Percentiles rank a stretch among this genome's conserved stretches.
These are phyloP conservation scores for Lamellibrachia luymesi DNA, from an alignment of 1,140 invertebrate genomes.

Conservation along the genomic window DNA sequence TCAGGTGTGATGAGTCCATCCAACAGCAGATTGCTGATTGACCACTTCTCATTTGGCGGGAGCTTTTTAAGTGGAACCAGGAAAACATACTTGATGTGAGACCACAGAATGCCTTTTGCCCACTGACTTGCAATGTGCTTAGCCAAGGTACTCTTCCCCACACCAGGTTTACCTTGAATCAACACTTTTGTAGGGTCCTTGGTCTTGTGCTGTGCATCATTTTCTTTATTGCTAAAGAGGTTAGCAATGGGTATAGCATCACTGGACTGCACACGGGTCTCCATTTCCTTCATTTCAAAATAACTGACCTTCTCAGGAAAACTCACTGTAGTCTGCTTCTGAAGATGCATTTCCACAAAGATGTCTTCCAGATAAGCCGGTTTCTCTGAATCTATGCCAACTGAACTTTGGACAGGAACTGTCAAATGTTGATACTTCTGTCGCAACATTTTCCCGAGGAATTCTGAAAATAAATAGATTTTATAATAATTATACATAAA, in stretches of 20 bases:
- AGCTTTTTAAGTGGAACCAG: background rate
- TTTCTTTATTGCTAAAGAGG: background rate
- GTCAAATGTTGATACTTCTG: background rate
- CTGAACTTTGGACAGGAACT: background rate
- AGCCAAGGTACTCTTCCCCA: background rate
- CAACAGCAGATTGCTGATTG: background rate
- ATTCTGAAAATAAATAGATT: background rate
- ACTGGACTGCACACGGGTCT: background rate
- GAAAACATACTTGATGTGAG: background rate
- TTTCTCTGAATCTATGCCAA: too few species aligned
- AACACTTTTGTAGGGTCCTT: background rate
- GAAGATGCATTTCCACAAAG: background rate
- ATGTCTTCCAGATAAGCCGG: background rate
- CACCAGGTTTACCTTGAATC: background rate
- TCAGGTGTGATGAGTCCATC: background rate
- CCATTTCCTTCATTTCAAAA: background rate
- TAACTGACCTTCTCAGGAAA: background rate
- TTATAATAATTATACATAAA: too few species aligned
- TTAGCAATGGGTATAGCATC: background rate
- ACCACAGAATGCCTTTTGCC: background rate
- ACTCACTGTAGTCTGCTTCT: background rate
- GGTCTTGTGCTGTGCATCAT: background rate
- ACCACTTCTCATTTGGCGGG: background rate
- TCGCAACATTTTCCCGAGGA: background rate
- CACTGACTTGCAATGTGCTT: background rate